Evolutionary conservation across 2,888 invertebrate species (phyloP).

Genomic region (Maniola hyperantus): DNA sequence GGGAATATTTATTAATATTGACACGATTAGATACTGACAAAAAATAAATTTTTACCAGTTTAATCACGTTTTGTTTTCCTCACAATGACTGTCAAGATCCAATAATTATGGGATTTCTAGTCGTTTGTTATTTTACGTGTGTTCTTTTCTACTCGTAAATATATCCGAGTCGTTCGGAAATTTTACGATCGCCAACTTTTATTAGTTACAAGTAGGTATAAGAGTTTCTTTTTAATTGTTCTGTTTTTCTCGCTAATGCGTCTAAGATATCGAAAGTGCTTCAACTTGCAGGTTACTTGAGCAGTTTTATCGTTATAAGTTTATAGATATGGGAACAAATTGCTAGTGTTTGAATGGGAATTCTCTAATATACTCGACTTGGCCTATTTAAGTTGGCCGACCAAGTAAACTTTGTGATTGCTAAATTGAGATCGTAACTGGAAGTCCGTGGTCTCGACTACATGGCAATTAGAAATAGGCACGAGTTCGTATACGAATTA

Average conservation of each 20-base stretch:
- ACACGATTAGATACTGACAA: too few relatives aligned
- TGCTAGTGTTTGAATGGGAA: slow-evolving; percentile 36
- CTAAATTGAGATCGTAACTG: slow-evolving; percentile 44
- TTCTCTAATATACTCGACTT: slow-evolving; percentile 41
- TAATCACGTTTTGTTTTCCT: neutral
- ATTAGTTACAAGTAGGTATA: slow-evolving; percentile 30
- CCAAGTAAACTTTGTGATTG: slow-evolving; percentile 44
- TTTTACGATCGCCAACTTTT: slow-evolving; percentile 36
- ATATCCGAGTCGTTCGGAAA: slow-evolving; percentile 28
- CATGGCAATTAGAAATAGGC: slow-evolving; percentile 42
- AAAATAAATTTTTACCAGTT: neutral
- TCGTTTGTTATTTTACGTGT: slow-evolving; percentile 8
- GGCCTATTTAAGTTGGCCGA: slow-evolving; percentile 43
- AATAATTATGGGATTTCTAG: slow-evolving; percentile 13
- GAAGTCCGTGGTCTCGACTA: slow-evolving; percentile 41
- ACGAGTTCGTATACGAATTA: slow-evolving; percentile 37
- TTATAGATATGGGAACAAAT: slow-evolving; percentile 37
- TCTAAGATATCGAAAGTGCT: slow-evolving; percentile 31
- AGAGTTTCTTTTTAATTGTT: slow-evolving; percentile 37
- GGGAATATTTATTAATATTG: too few relatives aligned
- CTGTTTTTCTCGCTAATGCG: slow-evolving; percentile 33
- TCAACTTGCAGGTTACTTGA: slow-evolving; percentile 13
- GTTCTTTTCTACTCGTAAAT: slow-evolving; percentile 27
- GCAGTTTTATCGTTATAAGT: slow-evolving; percentile 33
- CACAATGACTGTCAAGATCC: neutral